Evolutionary conservation across 2,888 invertebrate species (phyloP).

Genomic region (Alloscopus bannaensis): DNA sequence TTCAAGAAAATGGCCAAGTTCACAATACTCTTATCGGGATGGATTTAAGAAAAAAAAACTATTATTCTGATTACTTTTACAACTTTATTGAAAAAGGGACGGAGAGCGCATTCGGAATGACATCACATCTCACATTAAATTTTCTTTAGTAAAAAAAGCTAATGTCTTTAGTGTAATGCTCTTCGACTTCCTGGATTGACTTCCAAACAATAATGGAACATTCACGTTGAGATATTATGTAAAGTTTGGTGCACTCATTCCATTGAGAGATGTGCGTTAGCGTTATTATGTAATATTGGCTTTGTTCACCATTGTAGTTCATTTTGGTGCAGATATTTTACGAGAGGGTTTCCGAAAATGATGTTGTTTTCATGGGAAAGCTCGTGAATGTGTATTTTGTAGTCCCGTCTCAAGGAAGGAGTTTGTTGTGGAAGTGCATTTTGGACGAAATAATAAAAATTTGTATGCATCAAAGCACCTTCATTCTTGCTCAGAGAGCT

Average conservation of each 20-base stretch:
- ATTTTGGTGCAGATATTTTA: neutral
- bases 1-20: too few relatives aligned
- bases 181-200: constrained; percentile 30
- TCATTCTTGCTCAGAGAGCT: constrained; percentile 4
- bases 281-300: too few relatives aligned
- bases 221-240: too few relatives aligned
- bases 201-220: too few relatives aligned
- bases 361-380: constrained; percentile 29
- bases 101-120: constrained; percentile 6
- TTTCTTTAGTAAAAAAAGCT: neutral
- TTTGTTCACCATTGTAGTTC: too few relatives aligned
- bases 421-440: neutral
- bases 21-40: too few relatives aligned
- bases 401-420: neutral
- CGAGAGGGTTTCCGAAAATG: neutral
- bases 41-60: too few relatives aligned
- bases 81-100: neutral
- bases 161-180: too few relatives aligned
- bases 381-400: neutral
- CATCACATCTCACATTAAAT: neutral
- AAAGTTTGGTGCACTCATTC: neutral
- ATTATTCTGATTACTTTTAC: constrained; percentile 1
- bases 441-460: constrained; percentile 31
- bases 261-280: too few relatives aligned
- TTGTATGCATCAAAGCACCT: constrained; percentile 44